These are phyloP conservation scores for Trachelus iudaicus DNA, from an alignment of 2,888 invertebrate species.

Conservation along the genomic window DNA sequence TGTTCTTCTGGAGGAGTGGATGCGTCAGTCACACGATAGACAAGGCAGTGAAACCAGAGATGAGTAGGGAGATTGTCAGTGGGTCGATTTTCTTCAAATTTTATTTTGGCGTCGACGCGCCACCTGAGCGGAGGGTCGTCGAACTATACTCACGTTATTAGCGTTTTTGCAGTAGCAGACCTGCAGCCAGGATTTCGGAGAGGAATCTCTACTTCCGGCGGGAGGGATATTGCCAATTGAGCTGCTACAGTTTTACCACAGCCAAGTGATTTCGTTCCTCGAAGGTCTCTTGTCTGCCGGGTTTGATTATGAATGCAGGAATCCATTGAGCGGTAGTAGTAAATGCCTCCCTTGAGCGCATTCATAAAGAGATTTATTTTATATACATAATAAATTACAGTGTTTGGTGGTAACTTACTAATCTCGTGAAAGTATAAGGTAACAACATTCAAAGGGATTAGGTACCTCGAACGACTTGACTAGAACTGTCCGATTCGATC, in stretches of 20 bases:
- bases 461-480: background rate
- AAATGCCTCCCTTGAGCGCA: background rate
- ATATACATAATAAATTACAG: slow-evolving; percentile 42
- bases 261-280: background rate
- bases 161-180: too few species aligned
- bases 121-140: too few species aligned
- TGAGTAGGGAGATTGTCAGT: too few species aligned
- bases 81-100: too few species aligned
- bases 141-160: too few species aligned
- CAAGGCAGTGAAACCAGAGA: background rate
- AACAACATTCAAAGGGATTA: background rate
- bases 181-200: too few species aligned
- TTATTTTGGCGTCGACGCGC: too few species aligned
- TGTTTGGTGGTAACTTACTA: background rate
- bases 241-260: slow-evolving; percentile 2
- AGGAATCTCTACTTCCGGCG: slow-evolving; percentile 2
- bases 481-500: background rate
- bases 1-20: background rate
- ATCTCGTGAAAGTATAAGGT: background rate
- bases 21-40: background rate
- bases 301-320: too few species aligned
- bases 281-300: background rate
- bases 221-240: slow-evolving; percentile 16
- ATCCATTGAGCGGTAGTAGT: background rate
- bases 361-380: slow-evolving; percentile 38